Base-by-base conservation (phyloP, 2,888 invertebrate genomes). In the Ichneumon xanthorius region DNA sequence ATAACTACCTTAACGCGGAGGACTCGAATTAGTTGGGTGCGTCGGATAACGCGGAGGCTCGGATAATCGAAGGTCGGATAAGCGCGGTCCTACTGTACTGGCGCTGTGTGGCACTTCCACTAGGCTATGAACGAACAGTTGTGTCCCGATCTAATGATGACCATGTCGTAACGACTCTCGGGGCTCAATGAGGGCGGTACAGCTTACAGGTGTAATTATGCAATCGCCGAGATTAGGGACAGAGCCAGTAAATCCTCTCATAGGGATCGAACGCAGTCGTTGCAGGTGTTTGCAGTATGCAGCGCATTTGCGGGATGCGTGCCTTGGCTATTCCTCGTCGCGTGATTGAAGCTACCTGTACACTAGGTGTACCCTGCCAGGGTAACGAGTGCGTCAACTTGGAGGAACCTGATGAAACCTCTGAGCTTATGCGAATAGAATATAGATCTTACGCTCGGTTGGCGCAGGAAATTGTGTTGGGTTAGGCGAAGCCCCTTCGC, bases 351-450 rank as follows among this genome's bases (percentile, higher is more conserved):
- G 22, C 9, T 22, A 45, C 40, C 14, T 22, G 14, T 40, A 67
- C 40, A 40, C 22, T n/a, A 45, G 16, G 45, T 19, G 40, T 19
- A 22, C 11, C 4, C n/a, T 26, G 65, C 5, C 37, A 3, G 37
- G 67, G 22, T 67, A 67, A 67, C 19, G 22, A 67, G 67, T 67
- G 40, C 67, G 67, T 67, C 67, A 40, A 67, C 37, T 40, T 3
- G 11, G 7, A 37, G 26, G 33, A 19, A 22, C 9, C 22, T 19
- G 67, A 67, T 67, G 67, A 40, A 67, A 67, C 67, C 26, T 22
- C n/a, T 11, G 7, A 37, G 26, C 11, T 37, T 40, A 40, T 40
- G 14, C n/a, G 67, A 11, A 67, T 40, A 40, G 40, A 40, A 40
- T 37, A 40, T 22, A 67, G 37, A 67, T 11, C 40, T 67, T 40